Evolutionary conservation across 2,797 vertebrate genomes (phyloP).

Genomic region (Eulemur albifrons): DNA sequence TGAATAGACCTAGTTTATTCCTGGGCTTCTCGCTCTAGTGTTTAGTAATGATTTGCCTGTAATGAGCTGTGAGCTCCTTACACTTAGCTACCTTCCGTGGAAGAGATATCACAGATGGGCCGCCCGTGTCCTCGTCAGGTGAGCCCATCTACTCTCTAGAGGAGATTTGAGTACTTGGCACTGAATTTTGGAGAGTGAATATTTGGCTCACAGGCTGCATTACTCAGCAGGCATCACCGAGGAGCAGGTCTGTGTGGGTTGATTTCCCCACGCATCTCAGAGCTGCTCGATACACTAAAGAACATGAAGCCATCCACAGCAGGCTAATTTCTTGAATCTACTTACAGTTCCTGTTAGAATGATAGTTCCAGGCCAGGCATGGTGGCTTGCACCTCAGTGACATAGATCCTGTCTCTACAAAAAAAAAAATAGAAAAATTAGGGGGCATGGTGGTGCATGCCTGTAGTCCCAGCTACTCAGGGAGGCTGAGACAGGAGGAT

Average conservation of each 20-base stretch:
- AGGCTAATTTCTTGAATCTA: not conserved
- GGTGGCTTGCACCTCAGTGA: not conserved
- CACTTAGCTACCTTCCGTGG: not conserved
- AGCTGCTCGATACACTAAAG: accelerated
- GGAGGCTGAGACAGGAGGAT: not conserved
- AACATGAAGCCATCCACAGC: not conserved
- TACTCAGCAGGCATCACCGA: not conserved
- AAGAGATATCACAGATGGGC: not conserved
- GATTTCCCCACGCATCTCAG: not conserved
- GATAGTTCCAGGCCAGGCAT: not conserved
- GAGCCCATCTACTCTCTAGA: accelerated
- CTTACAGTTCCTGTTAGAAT: not conserved
- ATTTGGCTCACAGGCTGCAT: not conserved
- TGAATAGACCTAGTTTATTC: not conserved
- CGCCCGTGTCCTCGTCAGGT: accelerated
- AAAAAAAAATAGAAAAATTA: not conserved
- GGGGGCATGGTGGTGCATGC: not conserved
- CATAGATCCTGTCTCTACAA: not conserved
- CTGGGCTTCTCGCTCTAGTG: not conserved
- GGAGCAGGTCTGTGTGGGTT: not conserved
- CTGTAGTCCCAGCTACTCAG: not conserved
- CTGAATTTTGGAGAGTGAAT: not conserved
- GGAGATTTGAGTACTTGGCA: not conserved
- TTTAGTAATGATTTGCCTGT: not conserved
- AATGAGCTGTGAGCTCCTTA: not conserved